Base-by-base conservation (phyloP, 2,888 invertebrate species). In the Choristoneura rosaceana region DNA sequence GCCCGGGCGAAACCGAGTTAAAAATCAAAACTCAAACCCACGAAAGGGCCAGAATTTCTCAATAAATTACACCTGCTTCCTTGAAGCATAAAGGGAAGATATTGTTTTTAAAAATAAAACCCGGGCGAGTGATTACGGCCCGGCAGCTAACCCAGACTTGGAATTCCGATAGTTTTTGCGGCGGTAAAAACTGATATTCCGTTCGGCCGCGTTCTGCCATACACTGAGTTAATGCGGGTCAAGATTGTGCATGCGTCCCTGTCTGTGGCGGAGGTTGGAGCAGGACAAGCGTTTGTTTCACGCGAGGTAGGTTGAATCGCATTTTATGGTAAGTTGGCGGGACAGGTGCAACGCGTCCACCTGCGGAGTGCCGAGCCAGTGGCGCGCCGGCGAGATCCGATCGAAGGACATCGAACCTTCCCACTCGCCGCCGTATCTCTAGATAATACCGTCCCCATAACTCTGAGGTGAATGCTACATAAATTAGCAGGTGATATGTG, bases 141-240 rank as follows among this genome's bases (percentile, higher is more conserved):
- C 85, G 79, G 84, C 87, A 84, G 87, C 89, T 87, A 88, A 87
- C 90, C 88, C 89, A 87, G 88, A 90, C 89, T 87, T 87, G 87
- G 86, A 91, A 94, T 93, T 90, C 93, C 92, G 80, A 93, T 91
- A 93, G 93, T 93, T 93, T 94, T 94, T 93, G 92, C 94, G 88
- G 80, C 88, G 80, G 88, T 91, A 93, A 93, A 93, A 93, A 92
- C 89, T 91, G 90, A 93, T 92, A 92, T 91, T 91, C 91, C 91
- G 87, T 90, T 88, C 89, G 91, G 83, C 88, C 89, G 88, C 88
- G 89, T 89, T 90, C 89, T 84, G 80, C 81, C 84, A 89, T 92
- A 91, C 91, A 92, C 92, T 88, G 91, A 92, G 92, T 91, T 92
- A 91, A 93, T 92, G 91, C 88, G 87, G 88, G 91, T 88, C 89